Evolutionary conservation across 2,888 invertebrate genomes (phyloP), one percentile per base, ranked within the genome.

Genomic region (Zele albiditarsus): DNA sequence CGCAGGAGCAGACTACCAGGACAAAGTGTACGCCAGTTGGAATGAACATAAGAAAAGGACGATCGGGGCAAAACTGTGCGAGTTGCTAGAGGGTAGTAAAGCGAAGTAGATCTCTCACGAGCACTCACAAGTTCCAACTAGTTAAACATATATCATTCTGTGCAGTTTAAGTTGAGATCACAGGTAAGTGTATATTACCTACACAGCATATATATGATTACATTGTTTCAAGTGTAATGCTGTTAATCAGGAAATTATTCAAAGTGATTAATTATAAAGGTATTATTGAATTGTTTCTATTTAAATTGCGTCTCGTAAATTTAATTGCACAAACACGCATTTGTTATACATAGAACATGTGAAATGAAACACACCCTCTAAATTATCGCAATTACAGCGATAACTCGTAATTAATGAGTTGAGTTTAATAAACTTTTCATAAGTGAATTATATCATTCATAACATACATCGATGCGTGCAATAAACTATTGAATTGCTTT

Each of bases 1-100:
- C 87, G 87, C 87, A 87, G 86, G 86, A 87, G 86, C 86, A 84
- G 82, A 86, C 81, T 82, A 78, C 77, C 83, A 87, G 86, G 87
- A 87, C 83, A 82, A 84, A 82, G 28, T 84, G 77, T 81, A 84
- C 84, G 73, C 49, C 57, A 57, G 65, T 76, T 57, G 73, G 49
- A 71, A 68, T 67, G 60, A 28, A 28, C 23, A 58, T 60, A n/a
- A 38, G 14, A 57, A 49, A 53, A 62, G 71, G 62, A 62, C 31
- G 42, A 23, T 6, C 53, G 20, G 0, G n/a, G 8, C n/a, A 53
- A 20, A 53, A 53, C 20, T 53, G 20, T 23, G 2, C 53, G 53
- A 53, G 53, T 53, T 4, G 23, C 20, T 1, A 53, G 8, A 53
- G 23, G 4, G 20, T 53, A 20, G 53, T 53, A 8, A 6, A 10